Base-by-base conservation (phyloP, 92 coral and sea anemone species). In the Porites lobata region DNA sequence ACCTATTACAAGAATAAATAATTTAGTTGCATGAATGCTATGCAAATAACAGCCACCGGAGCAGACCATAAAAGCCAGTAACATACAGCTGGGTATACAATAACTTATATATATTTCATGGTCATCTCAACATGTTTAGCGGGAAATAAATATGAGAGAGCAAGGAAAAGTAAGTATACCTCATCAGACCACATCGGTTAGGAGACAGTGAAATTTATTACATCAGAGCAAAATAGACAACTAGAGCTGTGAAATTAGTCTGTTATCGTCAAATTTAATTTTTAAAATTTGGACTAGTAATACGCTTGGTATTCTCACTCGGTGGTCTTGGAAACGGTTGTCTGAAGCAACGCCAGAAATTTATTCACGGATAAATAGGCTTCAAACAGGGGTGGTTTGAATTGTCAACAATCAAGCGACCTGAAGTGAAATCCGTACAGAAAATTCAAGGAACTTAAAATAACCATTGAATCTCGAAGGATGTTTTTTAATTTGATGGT, bases 21-120 rank as follows among this genome's bases (percentile, higher is more conserved):
- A 84, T 74, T 84, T 73, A 84, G 50, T 74, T 62, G 73, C 9
- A 21, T 72, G 61, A 75, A 73, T 84, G 54, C 81, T 84, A 84
- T 84, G 87, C 81, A 84, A 84, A 84, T 74, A 84, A 50, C 57
- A 17, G 63, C 81, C 0, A 6, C 51, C 54, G 2, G 63, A 73
- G 73, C 32, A 52, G 66, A 8, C 61, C 13, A 84, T 75, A 47
- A 50, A 32, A 82, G 32, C 8, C 77, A 5, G 74, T 54, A 57
- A 70, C 86, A 38, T 4, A 38, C 5, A 82, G 78, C 78, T 82
- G 86, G 12, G 58, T 52, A n/a, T 71, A 69, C 69, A 70, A 58
- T 54, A 71, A 32, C 69, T 7, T 38, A 20, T 77, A 69, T 77
- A 69, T n/a, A 69, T 71, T 70, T 53, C 66, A 19, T 50, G 24